Conservation (phyloP, 2,797 vertebrate species). For the Smutsia temminckii region DNA sequence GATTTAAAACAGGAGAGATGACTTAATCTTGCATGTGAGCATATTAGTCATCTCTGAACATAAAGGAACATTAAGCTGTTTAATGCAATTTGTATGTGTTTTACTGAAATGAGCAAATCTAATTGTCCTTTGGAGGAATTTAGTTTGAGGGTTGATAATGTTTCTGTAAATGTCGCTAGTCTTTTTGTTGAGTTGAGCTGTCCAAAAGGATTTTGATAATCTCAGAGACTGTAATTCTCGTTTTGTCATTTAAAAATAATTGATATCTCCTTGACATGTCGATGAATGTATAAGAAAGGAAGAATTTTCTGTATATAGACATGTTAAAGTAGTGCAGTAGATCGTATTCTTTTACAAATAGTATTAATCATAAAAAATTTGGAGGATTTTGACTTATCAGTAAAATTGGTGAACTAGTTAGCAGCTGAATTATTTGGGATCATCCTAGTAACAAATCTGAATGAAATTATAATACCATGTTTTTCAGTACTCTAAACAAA, state of each 20-base stretch:
- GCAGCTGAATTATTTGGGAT: background rate
- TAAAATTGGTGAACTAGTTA: background rate
- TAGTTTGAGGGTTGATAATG: background rate
- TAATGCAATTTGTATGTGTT: background rate
- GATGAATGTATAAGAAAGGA: background rate
- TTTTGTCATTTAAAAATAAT: slow-evolving; percentile 28
- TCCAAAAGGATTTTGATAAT: background rate
- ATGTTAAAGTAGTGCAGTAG: background rate
- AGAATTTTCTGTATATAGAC: background rate
- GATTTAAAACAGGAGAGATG: background rate
- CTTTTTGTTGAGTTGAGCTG: background rate
- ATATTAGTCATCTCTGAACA: background rate
- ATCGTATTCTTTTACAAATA: background rate
- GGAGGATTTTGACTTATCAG: background rate
- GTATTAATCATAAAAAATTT: background rate
- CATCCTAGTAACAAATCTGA: background rate
- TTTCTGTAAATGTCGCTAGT: slow-evolving; percentile 11
- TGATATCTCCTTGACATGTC: background rate
- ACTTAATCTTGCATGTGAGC: background rate
- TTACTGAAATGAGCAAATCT: background rate
- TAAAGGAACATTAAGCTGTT: background rate
- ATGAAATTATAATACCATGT: background rate
- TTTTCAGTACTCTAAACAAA: background rate
- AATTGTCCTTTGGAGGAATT: background rate
- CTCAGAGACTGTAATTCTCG: background rate